A percentile compares a stretch with the other conserved stretches of the same genome.
These are phyloP conservation scores for Cirrhinus mrigala DNA, from an alignment of 2,797 vertebrate species.

Conservation along the genomic window DNA sequence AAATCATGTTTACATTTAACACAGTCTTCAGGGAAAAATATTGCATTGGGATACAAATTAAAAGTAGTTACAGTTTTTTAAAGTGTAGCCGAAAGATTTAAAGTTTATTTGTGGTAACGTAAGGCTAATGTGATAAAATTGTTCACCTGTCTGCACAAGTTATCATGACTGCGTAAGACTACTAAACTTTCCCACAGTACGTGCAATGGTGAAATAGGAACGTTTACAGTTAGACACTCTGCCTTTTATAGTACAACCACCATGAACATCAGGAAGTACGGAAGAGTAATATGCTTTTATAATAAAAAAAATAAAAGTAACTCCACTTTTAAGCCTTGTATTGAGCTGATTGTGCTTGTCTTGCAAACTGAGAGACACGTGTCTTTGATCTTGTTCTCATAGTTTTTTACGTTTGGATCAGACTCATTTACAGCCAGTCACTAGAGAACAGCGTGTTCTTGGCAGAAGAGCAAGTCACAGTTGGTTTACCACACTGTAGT, in stretches of 20 bases:
- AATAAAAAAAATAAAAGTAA: not conserved
- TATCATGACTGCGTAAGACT: not conserved
- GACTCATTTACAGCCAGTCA: not conserved
- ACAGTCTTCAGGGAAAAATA: not conserved
- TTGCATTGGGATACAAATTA: not conserved
- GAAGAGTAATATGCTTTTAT: not conserved
- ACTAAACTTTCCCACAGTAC: not conserved
- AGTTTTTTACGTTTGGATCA: not conserved
- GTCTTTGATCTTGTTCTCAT: not conserved
- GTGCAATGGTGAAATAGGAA: too few relatives aligned
- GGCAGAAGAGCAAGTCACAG: constrained; percentile 40
- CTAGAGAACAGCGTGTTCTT: constrained; percentile 49
- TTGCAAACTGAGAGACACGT: not conserved
- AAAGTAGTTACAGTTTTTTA: not conserved
- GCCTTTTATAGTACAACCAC: not conserved
- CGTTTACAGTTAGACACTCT: not conserved
- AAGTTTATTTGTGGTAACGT: not conserved
- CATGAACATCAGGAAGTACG: not conserved
- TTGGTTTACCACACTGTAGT: not conserved
- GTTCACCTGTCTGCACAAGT: not conserved
- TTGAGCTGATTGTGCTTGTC: not conserved
- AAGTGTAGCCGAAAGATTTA: not conserved
- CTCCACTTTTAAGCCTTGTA: not conserved
- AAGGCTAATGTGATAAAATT: not conserved
- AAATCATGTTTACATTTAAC: not conserved